Base-by-base conservation (phyloP, 2,888 invertebrate species). In the Lasioglossum figueresi region DNA sequence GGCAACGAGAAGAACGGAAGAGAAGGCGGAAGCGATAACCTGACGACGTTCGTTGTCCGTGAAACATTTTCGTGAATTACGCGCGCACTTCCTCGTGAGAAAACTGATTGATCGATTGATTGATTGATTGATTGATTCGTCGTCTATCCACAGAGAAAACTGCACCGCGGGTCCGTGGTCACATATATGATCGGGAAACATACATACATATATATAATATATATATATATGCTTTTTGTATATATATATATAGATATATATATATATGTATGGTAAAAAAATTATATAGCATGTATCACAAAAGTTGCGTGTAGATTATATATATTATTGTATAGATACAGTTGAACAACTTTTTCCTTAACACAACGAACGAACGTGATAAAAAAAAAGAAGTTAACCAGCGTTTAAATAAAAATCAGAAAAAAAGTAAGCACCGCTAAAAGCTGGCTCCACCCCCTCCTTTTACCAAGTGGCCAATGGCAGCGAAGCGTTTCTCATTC, bases 361-460 rank as follows among this genome's bases (percentile, higher is more conserved):
- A 19, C 68, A 68, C 76, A 90, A 89, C 89, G 90, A 92, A 90
- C 92, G 90, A 90, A 91, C 91, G 90, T 86, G 88, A 88, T 83
- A 91, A 86, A 91, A 87, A 68, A 90, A 91, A 85, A 91, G 86
- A 91, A 90, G 88, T 91, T 91, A 92, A 94, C 94, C 94, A 94
- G 93, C 93, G 93, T 94, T 92, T 76, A 88, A 90, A 87, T 90
- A 84, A 92, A 91, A 90, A 91, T 88, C 82, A 90, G 87, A 88
- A 87, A 87, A 92, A 92, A 76, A 68, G 92, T 92, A 94, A 93
- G 92, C 93, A 94, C 94, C 94, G 94, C 93, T 93, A 93, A 91
- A 92, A 93, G 94, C 95, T 95, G 95, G 95, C 95, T 95, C 95
- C 94, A 95, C 93, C 95, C 95, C 95, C 94, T 94, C 94, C 93